phyloP scores from a whole-genome alignment of 2,797 vertebrate species.

The Loris lydekkerianus region DNA sequence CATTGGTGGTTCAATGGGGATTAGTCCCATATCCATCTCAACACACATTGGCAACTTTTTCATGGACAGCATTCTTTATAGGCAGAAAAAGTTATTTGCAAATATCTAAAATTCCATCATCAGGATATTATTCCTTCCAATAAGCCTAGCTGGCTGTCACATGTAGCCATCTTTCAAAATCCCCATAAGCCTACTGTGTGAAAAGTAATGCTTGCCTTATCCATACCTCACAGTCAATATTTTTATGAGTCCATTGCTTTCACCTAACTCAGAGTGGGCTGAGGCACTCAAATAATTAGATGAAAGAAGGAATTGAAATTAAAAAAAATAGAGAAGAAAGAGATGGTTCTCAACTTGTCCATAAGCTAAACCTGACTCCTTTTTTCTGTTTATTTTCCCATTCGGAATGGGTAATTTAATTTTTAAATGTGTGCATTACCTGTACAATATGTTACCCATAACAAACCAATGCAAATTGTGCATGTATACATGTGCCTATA shows the following conservation, averaged over 20 bases:
- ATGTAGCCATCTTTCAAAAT: conserved; percentile 20
- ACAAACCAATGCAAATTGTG: conserved; percentile 8
- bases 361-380: conserved; percentile 21
- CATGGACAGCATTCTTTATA: not conserved
- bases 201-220: not conserved
- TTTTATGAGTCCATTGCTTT: not conserved
- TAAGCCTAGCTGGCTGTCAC: not conserved
- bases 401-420: conserved; percentile 18
- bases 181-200: not conserved
- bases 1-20: not conserved
- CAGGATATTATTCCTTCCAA: not conserved
- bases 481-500: not conserved
- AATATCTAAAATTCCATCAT: not conserved
- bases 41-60: not conserved
- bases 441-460: conserved; percentile 28
- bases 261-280: not conserved
- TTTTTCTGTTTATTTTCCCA: not conserved
- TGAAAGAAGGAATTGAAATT: conserved; percentile 47
- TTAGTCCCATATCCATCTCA: not conserved
- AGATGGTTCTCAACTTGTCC: not conserved
- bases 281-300: not conserved
- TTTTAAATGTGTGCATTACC: not conserved
- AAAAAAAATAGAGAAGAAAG: conserved; percentile 23
- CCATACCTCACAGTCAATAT: not conserved
- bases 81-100: not conserved